Evolutionary conservation across 1,140 invertebrate genomes (phyloP).

Genomic region (Microvelia longipes): DNA sequence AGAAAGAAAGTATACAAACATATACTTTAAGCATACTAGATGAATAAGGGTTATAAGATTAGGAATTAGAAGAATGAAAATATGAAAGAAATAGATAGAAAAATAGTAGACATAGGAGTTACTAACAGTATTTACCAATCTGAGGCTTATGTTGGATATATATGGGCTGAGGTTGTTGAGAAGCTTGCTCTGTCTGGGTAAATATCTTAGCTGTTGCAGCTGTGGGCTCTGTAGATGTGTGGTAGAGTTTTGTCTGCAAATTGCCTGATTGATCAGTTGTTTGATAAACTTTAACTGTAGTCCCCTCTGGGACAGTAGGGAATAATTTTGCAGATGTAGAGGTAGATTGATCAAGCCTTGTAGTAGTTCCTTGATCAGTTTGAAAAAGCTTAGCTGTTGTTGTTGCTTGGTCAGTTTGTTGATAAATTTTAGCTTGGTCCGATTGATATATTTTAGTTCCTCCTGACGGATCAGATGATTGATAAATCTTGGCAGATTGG

Average conservation of each 20-base stretch:
- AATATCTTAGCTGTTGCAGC: not conserved
- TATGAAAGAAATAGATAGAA: no score
- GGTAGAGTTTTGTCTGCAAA: not conserved
- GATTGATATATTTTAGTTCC: not conserved
- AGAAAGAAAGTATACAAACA: no score
- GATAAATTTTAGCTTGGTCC: not conserved
- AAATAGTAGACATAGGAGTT: no score
- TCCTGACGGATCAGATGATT: not conserved
- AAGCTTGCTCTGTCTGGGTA: not conserved
- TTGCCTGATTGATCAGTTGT: not conserved
- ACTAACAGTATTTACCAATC: not conserved
- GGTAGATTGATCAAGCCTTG: not conserved
- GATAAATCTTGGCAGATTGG: not conserved
- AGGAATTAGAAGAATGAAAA: no score
- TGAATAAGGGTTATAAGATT: no score
- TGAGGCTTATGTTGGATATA: conserved; percentile 1
- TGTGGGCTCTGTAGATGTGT: not conserved
- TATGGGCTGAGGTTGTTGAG: not conserved
- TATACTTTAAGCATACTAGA: no score
- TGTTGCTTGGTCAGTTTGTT: not conserved
- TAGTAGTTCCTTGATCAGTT: not conserved
- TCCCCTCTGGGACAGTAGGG: not conserved
- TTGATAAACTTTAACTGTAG: not conserved
- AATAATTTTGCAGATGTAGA: not conserved
- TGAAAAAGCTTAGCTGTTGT: not conserved